Base-by-base conservation (phyloP, 35 echinoderm and acorn worm genomes). In the Acanthaster planci region DNA sequence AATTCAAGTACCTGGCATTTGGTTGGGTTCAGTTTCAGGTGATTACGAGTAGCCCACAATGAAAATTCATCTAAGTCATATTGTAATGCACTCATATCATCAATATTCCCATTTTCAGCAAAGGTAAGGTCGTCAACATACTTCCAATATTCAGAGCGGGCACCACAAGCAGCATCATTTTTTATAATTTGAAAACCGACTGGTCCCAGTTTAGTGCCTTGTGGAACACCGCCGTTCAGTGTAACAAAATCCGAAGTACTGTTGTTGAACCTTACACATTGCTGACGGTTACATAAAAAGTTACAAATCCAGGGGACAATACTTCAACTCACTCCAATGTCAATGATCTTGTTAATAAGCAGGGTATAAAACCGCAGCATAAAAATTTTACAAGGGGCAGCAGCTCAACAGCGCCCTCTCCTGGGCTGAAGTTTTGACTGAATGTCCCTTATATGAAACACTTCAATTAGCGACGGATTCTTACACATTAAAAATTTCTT, bases 111-210 rank as follows among this genome's bases (percentile, higher is more conserved):
- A 38, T 78, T 84, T 32, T 90, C 88, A 84, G 53, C 81, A 53
- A 90, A 36, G 14, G 60, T 84, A 34, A 90, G 23, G 58, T 90
- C 88, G 77, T 90, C 88, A 40, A 90, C 88, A 84, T 90, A 90
- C 37, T 90, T 90, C 88, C 88, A 90, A 29, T 58, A 77, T 32
- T 85, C 17, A 47, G 52, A 37, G 21, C 78, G 40, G 27, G 42
- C 16, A 40, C 75, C 72, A 27, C 2, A 34, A 57, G 68, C 37
- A 40, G 89, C 89, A 84, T 90, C 80, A 47, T 90, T 90, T 53
- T 85, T 90, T 12, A 90, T 39, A 76, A 85, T 67, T 35, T 86
- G 82, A 55, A 90, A 90, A 23, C 67, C 89, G 39, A 90, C 38
- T 2, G 89, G 82, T 22, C 81, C 89, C 2, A 90, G 76, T 64